Base-by-base conservation (phyloP, 2,888 invertebrate species). In the Syrista parreyssii region DNA sequence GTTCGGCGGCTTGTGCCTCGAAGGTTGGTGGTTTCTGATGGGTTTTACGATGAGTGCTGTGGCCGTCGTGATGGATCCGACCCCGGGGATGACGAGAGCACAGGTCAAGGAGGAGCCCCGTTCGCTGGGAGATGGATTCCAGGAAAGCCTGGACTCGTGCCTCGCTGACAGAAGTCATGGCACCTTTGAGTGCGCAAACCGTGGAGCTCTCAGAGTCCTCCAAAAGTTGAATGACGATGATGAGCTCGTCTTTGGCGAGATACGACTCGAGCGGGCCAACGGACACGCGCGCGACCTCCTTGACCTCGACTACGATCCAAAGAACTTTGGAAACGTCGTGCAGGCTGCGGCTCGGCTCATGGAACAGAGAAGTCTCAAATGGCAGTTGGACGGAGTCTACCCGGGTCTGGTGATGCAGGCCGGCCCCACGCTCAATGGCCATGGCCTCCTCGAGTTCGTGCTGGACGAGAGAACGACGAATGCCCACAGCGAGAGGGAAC, bases 351-450 rank as follows among this genome's bases (percentile, higher is more conserved):
- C 89, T 68, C 88, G 86, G 78, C 77, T 92, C 12, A 94, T 97
- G 86, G 94, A 96, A 12, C 94, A 95, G 82, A 93, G 97, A 75
- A 95, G 94, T 30, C 89, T 97, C 77, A 95, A 94, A 84, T 97
- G 96, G 96, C 95, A 96, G 81, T 93, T 97, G 90, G 94, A 94
- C 78, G 92, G 91, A 9, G 81, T 97, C 1, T 96, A 96, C 89
- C 97, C 97, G 0, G 97, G 97, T 0, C 90, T 97, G 15, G 93
- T 94, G 78, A 94, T 97, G 93, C 93, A 94, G 81, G 94, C 97
- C 74, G 95, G 96, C 3, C 96, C 97, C 68, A 95, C 95, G 68
- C 91, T 94, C 1, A 93, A 92, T 82, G 94, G 95, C 0, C 95
- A 95, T 82, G 96, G 96, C 74, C 92, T 95, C 40, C 92, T 97